Percentiles rank a stretch among this genome's conserved stretches.
These are phyloP conservation scores for Apotomis betuletana DNA, from an alignment of 2,888 invertebrate genomes.

Conservation along the genomic window DNA sequence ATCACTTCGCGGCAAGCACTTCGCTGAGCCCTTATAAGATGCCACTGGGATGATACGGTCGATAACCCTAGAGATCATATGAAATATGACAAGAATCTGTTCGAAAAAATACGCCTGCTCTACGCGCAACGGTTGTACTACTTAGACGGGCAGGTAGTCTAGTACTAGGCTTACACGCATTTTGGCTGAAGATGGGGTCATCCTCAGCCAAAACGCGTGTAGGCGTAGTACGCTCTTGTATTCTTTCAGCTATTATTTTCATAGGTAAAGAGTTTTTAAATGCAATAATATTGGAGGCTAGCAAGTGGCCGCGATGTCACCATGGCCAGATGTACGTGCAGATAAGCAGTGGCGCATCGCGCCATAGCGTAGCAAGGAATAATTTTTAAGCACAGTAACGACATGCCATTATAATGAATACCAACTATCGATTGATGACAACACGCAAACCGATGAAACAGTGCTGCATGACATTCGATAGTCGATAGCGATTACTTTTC, in stretches of 20 bases:
- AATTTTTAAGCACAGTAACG: slow-evolving; percentile 66
- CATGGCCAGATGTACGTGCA: slow-evolving; percentile 40
- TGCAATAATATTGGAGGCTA: slow-evolving; percentile 17
- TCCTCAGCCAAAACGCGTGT: neutral
- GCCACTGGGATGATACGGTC: too few species aligned
- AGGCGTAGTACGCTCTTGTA: neutral
- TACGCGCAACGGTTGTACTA: too few species aligned
- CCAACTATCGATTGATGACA: slow-evolving; percentile 67
- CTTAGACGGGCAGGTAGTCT: too few species aligned
- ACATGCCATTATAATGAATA: slow-evolving; percentile 75
- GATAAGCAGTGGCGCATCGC: slow-evolving; percentile 51
- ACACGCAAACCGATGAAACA: slow-evolving; percentile 61
- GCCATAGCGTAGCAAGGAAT: slow-evolving; percentile 57
- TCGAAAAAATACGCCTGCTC: too few species aligned
- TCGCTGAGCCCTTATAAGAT: too few species aligned
- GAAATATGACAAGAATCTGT: too few species aligned
- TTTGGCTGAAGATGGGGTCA: too few species aligned
- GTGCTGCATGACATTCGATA: slow-evolving; percentile 43
- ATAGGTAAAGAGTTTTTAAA: slow-evolving; percentile 9
- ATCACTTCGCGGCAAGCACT: too few species aligned
- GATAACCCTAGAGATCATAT: too few species aligned
- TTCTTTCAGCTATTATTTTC: neutral
- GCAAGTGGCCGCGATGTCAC: slow-evolving; percentile 44
- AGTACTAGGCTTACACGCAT: too few species aligned
- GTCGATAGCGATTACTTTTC: neutral